Conservation (phyloP, 2,888 invertebrate genomes). For the Bugulina stolonifera region DNA sequence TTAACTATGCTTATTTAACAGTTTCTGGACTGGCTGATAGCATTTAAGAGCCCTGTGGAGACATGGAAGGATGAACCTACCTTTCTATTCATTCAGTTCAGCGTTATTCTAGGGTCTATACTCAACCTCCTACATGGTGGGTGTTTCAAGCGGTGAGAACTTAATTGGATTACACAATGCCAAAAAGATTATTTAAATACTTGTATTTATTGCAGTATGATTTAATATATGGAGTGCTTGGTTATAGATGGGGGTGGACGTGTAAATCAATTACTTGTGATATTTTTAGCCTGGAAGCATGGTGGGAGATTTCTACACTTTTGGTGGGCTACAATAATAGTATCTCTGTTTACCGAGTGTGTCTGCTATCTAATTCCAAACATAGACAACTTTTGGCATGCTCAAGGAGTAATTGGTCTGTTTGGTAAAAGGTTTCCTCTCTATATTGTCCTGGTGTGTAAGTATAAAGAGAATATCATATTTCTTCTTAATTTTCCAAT, state of each 20-base stretch:
- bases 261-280: neutral
- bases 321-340: slow-evolving; percentile 68
- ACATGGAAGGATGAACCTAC: slow-evolving; percentile 65
- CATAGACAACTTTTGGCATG: slow-evolving; percentile 79
- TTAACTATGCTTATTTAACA: neutral
- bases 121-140: slow-evolving; percentile 3
- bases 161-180: too few relatives aligned
- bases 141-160: too few relatives aligned
- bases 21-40: slow-evolving; percentile 60
- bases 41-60: slow-evolving; percentile 57
- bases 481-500: too few relatives aligned
- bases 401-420: slow-evolving; percentile 68
- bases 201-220: too few relatives aligned
- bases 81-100: slow-evolving; percentile 53
- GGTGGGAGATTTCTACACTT: slow-evolving; percentile 71
- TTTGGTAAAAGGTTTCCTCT: slow-evolving; percentile 67
- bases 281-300: slow-evolving; percentile 58
- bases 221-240: too few relatives aligned
- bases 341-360: slow-evolving; percentile 68
- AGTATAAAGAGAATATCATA: too few relatives aligned
- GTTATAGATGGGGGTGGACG: too few relatives aligned
- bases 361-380: slow-evolving; percentile 67
- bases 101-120: slow-evolving; percentile 15
- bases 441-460: slow-evolving; percentile 69
- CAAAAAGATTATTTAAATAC: too few relatives aligned